phyloP scores from a whole-genome alignment of 1,140 invertebrate genomes.

The Neodiprion virginianus region DNA sequence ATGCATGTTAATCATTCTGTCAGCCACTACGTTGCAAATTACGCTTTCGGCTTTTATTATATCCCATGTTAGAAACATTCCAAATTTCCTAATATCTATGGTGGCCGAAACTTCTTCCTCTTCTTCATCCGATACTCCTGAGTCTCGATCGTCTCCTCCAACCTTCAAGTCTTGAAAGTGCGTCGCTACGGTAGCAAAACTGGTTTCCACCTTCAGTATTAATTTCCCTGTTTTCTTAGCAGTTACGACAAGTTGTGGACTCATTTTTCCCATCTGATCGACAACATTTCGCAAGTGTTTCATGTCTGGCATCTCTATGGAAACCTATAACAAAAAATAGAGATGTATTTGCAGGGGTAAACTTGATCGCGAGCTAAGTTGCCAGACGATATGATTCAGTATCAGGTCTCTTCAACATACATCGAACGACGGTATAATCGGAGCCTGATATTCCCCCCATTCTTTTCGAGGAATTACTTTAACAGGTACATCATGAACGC shows the following conservation, averaged over 20 bases:
- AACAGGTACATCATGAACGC: constrained; percentile 85
- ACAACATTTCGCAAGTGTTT: constrained; percentile 78
- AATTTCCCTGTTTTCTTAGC: constrained; percentile 76
- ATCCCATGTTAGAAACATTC: constrained; percentile 66
- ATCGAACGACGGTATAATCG: constrained; percentile 76
- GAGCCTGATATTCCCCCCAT: constrained; percentile 80
- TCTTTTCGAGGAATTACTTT: constrained; percentile 76
- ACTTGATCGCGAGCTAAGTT: constrained; percentile 17
- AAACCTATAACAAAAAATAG: constrained; percentile 66
- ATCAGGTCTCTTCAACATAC: constrained; percentile 58
- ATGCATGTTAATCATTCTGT: constrained; percentile 64
- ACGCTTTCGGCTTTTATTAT: constrained; percentile 65
- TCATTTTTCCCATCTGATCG: constrained; percentile 82
- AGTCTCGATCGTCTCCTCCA: constrained; percentile 57
- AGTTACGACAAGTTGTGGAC: constrained; percentile 70
- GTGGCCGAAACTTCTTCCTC: constrained; percentile 53
- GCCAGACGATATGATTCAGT: constrained; percentile 14
- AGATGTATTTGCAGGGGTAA: not conserved
- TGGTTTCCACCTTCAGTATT: constrained; percentile 76
- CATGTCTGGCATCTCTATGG: constrained; percentile 77
- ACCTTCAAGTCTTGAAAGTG: constrained; percentile 75
- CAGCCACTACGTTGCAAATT: constrained; percentile 66
- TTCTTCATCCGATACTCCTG: constrained; percentile 58
- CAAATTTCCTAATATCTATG: constrained; percentile 66
- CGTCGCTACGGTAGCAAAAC: constrained; percentile 78